These are phyloP conservation scores for Andrena camellia DNA, from an alignment of 2,888 invertebrate species.

Conservation along the genomic window DNA sequence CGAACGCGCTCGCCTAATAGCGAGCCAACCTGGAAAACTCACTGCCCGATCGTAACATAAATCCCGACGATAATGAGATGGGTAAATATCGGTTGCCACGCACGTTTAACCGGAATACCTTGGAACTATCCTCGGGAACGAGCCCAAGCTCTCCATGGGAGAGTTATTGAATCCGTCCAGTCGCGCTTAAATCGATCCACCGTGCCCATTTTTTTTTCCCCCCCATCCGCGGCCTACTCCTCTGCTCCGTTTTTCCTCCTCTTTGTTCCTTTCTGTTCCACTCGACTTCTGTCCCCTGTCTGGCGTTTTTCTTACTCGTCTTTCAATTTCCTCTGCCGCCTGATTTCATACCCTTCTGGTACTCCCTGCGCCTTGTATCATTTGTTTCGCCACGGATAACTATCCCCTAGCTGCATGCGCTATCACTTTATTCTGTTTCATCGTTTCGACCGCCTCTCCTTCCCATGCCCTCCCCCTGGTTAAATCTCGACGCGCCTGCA, in stretches of 20 bases:
- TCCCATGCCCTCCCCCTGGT: too few species aligned
- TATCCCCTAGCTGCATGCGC: too few species aligned
- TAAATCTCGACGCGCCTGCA: too few species aligned
- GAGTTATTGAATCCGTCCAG: slow-evolving; percentile 75
- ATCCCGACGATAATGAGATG: slow-evolving; percentile 78
- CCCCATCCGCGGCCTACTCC: neutral
- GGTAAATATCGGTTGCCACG: slow-evolving; percentile 78
- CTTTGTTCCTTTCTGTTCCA: neutral
- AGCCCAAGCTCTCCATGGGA: slow-evolving; percentile 42
- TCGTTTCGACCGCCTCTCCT: too few species aligned
- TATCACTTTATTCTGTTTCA: too few species aligned
- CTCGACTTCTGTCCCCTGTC: neutral
- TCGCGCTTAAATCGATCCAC: slow-evolving; percentile 67
- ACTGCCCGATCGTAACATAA: slow-evolving; percentile 74
- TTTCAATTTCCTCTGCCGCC: neutral
- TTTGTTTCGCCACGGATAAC: neutral
- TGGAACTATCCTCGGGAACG: slow-evolving; percentile 57
- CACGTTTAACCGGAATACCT: slow-evolving; percentile 74
- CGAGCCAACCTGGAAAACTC: slow-evolving; percentile 62
- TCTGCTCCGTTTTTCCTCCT: neutral
- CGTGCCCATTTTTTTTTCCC: slow-evolving; percentile 38
- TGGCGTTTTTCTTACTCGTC: neutral
- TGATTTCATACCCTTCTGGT: slow-evolving; percentile 19
- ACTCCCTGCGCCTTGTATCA: neutral
- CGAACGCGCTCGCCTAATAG: slow-evolving; percentile 70